These are phyloP conservation scores for Epinephelus lanceolatus DNA, from an alignment of 2,113 vertebrate genomes.

Conservation along the genomic window DNA sequence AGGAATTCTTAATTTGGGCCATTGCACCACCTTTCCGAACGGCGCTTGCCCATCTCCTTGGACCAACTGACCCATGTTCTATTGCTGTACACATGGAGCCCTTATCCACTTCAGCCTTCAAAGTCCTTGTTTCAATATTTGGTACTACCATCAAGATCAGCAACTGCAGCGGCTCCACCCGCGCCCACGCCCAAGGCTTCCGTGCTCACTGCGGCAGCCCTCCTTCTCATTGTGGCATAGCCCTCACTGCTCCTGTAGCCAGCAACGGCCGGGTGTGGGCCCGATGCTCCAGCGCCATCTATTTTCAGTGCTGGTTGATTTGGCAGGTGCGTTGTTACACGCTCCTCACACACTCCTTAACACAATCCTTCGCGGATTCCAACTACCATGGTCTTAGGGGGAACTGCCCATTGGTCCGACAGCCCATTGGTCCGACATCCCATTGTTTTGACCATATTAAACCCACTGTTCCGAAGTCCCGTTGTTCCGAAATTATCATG, in stretches of 20 bases:
- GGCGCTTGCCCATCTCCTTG: too few species aligned
- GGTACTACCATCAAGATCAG: not conserved
- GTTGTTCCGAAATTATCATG: too few species aligned
- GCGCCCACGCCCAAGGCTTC: not conserved
- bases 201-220: conserved; percentile 12
- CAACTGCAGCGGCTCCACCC: conserved; percentile 7
- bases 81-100: conserved; percentile 26
- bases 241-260: not conserved
- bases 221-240: conserved; percentile 3
- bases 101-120: not conserved
- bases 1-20: too few species aligned
- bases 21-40: too few species aligned
- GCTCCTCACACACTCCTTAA: conserved; percentile 14
- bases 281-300: conserved; percentile 10
- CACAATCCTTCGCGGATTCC: conserved; percentile 47
- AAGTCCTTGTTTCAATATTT: too few species aligned
- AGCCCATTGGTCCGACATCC: too few species aligned
- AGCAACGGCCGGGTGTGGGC: too few species aligned
- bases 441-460: too few species aligned
- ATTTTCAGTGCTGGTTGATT: conserved; percentile 37
- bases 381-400: conserved; percentile 50
- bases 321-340: conserved; percentile 57
- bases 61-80: conserved; percentile 22
- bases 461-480: too few species aligned
- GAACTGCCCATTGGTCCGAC: too few species aligned